Percentiles rank a stretch among this genome's conserved stretches.
These are phyloP conservation scores for Helobdella robusta DNA, from an alignment of 2,888 invertebrate genomes.

Conservation along the genomic window DNA sequence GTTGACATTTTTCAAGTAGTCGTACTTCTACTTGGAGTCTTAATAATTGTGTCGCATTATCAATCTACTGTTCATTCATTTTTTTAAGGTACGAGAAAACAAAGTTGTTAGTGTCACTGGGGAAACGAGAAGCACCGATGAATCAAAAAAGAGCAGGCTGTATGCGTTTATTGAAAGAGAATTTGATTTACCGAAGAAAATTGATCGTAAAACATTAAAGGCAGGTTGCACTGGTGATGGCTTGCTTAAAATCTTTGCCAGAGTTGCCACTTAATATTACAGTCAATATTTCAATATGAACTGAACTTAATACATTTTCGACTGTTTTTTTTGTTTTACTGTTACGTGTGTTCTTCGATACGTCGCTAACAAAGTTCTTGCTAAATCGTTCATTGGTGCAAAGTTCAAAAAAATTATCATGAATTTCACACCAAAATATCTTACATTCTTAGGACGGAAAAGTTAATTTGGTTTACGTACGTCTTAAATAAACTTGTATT, in stretches of 20 bases:
- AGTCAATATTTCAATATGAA: neutral
- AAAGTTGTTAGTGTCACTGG: conserved; percentile 9
- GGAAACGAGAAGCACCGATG: conserved; percentile 20
- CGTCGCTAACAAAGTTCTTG: no score
- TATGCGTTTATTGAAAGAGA: conserved; percentile 18
- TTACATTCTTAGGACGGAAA: no score
- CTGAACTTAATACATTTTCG: no score
- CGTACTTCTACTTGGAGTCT: neutral
- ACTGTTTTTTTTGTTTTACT: no score
- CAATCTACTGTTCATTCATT: neutral
- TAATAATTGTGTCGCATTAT: neutral
- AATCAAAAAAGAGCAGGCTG: conserved; percentile 13
- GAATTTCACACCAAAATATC: no score
- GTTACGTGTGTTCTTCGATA: no score
- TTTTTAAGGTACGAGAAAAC: conserved; percentile 15
- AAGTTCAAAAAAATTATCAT: no score
- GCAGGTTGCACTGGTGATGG: conserved; percentile 23
- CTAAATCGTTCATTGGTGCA: no score
- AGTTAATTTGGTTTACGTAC: no score
- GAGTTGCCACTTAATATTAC: neutral
- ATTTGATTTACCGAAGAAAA: conserved; percentile 20
- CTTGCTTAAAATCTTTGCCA: conserved; percentile 24
- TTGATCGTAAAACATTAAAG: conserved; percentile 23
- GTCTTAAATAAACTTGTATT: no score
- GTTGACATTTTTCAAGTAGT: neutral